Base-by-base conservation (phyloP, 2,113 vertebrate species). In the Petrocephalus zakoni region DNA sequence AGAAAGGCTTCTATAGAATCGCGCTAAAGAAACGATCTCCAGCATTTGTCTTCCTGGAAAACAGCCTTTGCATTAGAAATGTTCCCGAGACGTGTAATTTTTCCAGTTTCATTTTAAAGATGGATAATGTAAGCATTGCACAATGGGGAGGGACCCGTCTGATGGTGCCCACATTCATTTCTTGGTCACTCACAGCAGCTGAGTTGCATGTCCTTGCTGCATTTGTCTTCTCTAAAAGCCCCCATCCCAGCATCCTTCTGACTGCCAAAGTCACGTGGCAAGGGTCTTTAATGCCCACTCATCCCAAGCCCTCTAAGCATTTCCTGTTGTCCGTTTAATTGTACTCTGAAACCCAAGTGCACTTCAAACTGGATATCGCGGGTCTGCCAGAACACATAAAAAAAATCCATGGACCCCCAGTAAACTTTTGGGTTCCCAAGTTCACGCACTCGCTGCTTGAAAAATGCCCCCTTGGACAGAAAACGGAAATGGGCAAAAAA, bases 161-260 rank as follows among this genome's bases (percentile, higher is more conserved):
- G 81, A 89, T 82, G 17, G 46, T 42, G 22, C 2, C 84, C 89
- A 84, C 88, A 83, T 83, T n/a, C 37, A 81, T 46, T 8, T 81
- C 37, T 46, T 78, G 72, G 34, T 21, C 37, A 42, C 17, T 78
- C 42, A 19, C 19, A 82, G 42, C 17, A 21, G 21, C 42, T 82
- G 7, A 4, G 19, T 21, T 19, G 9, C 5, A 6, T 46, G 29
- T 8, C 34, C 2, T 82, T 83, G 81, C 22, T 49, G 37, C 46
- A 46, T 21, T 22, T 10, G 46, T 83, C 46, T 13, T 13, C 42
- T 83, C 81, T n/a, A 10, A 46, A 47, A 22, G 37, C 46, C 49
- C 7, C 7, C 46, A 46, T 5, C 21, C 21, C 19, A 83, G 46
- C 7, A 42, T 47, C 19, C 7, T n/a, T 83, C 46, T 49, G 22